Evolutionary conservation across 2,888 invertebrate species (phyloP), one percentile per base, ranked within the genome.

Genomic region (Caenorhabditis sinica): DNA sequence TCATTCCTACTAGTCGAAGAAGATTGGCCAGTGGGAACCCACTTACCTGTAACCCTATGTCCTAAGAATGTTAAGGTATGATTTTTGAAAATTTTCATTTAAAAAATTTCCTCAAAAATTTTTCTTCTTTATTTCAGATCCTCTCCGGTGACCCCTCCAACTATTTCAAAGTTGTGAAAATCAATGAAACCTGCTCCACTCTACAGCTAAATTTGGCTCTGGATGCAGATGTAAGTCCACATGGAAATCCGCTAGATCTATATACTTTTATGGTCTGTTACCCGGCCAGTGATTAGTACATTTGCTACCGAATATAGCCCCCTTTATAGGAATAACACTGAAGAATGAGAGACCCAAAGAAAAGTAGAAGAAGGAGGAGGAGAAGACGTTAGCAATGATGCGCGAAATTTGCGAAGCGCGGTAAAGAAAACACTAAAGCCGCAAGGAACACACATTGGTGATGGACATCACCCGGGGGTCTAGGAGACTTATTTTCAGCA

Each of bases 161-260:
- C 17, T 85, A 82, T 40, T 91, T 91, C 79, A 68, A 71, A 17
- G 75, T 91, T 23, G 83, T 83, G 20, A 86, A 82, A 36, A 71
- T 87, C 45, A 91, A 91, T 74, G 86, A 83, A 1, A 88, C 88
- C 4, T 92, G 92, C 75, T 77, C 86, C 11, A 89, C 89, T 1
- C 80, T 92, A 40, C 83, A 80, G 30, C 80, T 91, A 45, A 87
- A 86, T 28, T 80, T 83, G 58, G 75, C 75, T 5, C 60, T 92
- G 17, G 92, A 92, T 79, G 91, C 91, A 1, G 92, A 92, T 83
- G 91, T 91, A 72, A 83, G 89, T 89, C 23, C 2, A 40, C 40
- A 17, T 36, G 25, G 11, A 25, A 40, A 63, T 63, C 40, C 40
- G 23, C 61, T 25, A 40, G 23, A 63, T 63, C 36, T 51, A 69